Evolutionary conservation across 1,140 invertebrate genomes (phyloP).

Genomic region (Xylocopa sonorina): DNA sequence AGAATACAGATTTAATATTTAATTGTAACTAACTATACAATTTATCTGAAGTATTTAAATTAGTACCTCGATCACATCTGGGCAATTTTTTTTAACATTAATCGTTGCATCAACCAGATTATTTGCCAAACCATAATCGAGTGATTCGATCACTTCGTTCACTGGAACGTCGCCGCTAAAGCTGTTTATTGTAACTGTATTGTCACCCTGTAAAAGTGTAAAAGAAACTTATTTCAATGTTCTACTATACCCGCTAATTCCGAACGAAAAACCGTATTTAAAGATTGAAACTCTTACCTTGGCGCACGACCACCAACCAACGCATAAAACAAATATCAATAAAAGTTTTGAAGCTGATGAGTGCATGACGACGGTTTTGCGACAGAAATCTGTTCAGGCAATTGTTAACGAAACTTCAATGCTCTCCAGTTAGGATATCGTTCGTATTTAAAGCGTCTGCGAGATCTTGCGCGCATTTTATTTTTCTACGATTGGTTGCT

Average conservation of each 20-base stretch:
- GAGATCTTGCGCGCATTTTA: neutral
- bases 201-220: neutral
- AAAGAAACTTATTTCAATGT: no score
- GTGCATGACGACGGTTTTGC: neutral
- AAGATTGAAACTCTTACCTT: neutral
- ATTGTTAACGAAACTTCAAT: neutral
- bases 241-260: no score
- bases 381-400: neutral
- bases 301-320: no score
- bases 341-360: neutral
- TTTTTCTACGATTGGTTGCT: neutral
- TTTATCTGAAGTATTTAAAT: neutral
- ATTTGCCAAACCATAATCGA: neutral
- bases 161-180: neutral
- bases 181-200: neutral
- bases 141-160: neutral
- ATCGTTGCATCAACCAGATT: neutral
- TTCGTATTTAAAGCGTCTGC: slow-evolving; percentile 10
- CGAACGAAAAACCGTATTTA: no score
- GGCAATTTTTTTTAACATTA: neutral
- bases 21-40: neutral
- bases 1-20: neutral
- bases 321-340: neutral
- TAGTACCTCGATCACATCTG: neutral
- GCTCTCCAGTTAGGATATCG: no score